Conservation (phyloP, 2,888 invertebrate species). For the Tortrix viridana region DNA sequence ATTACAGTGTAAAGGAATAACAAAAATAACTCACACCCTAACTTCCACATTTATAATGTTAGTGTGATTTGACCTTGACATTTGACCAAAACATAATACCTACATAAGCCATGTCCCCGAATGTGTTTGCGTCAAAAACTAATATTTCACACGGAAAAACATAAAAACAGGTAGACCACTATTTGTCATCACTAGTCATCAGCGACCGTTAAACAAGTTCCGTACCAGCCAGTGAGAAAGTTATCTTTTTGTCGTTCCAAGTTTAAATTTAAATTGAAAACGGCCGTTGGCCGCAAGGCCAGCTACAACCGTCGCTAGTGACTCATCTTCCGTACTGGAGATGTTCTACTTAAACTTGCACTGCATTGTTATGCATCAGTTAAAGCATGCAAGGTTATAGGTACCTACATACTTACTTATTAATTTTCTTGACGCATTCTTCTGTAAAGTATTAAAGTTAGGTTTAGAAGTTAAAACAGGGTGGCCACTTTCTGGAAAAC, state of each 20-base stretch:
- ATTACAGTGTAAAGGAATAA: too few relatives aligned
- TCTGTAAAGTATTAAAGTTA: too few relatives aligned
- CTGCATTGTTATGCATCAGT: not conserved
- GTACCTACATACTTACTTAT: too few relatives aligned
- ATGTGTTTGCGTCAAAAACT: constrained; percentile 4
- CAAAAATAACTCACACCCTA: too few relatives aligned
- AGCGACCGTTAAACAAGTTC: constrained; percentile 61
- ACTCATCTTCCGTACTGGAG: constrained; percentile 51
- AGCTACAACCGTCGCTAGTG: constrained; percentile 55
- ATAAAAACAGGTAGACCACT: constrained; percentile 4
- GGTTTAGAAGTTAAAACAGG: too few relatives aligned
- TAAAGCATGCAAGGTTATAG: not conserved
- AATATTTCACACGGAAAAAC: constrained; percentile 17
- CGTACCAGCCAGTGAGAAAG: constrained; percentile 51
- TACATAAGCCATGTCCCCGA: too few relatives aligned
- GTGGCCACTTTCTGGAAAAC: too few relatives aligned
- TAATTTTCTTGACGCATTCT: too few relatives aligned
- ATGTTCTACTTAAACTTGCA: constrained; percentile 51
- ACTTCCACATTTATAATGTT: too few relatives aligned
- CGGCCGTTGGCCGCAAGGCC: constrained; percentile 57
- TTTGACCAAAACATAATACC: not conserved
- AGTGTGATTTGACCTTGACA: not conserved
- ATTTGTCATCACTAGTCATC: constrained; percentile 50
- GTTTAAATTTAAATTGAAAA: constrained; percentile 33
- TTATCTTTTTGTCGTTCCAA: constrained; percentile 56